phyloP scores from a whole-genome alignment of 2,113 vertebrate species.

The Phalacrocorax pelagicus region DNA sequence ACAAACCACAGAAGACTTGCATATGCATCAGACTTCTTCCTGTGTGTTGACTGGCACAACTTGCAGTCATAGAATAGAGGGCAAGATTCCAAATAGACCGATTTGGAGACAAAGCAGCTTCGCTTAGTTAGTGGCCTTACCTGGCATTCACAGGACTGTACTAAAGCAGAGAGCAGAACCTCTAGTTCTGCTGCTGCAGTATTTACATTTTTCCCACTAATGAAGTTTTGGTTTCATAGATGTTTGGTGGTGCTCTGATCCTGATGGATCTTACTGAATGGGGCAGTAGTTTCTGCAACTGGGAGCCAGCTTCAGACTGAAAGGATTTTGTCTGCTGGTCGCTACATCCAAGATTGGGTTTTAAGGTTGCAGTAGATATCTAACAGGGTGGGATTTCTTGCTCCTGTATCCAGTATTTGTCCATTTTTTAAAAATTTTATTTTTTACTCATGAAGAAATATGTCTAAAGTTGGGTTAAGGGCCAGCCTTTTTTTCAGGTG shows the following conservation, averaged over 20 bases:
- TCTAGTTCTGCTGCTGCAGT: background rate
- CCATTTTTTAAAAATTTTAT: background rate
- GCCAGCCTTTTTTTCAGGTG: background rate
- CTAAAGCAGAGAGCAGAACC: background rate
- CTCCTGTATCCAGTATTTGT: background rate
- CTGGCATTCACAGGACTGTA: background rate
- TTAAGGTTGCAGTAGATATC: background rate
- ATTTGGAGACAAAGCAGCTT: background rate
- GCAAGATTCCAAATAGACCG: background rate
- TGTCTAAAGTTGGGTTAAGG: background rate
- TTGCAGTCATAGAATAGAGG: background rate
- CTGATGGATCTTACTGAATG: background rate
- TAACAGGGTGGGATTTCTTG: background rate
- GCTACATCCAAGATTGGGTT: accelerated
- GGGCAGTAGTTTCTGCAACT: background rate
- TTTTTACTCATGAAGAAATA: background rate
- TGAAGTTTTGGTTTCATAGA: background rate
- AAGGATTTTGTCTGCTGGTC: background rate
- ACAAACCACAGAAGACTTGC: constrained; percentile 37
- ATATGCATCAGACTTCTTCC: background rate
- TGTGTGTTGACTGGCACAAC: background rate
- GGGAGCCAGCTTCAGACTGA: background rate
- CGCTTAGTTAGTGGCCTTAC: background rate
- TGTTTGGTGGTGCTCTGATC: background rate
- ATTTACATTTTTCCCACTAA: background rate